Evolutionary conservation across 2,888 invertebrate species (phyloP).

Genomic region (Chymomyza procnemis): DNA sequence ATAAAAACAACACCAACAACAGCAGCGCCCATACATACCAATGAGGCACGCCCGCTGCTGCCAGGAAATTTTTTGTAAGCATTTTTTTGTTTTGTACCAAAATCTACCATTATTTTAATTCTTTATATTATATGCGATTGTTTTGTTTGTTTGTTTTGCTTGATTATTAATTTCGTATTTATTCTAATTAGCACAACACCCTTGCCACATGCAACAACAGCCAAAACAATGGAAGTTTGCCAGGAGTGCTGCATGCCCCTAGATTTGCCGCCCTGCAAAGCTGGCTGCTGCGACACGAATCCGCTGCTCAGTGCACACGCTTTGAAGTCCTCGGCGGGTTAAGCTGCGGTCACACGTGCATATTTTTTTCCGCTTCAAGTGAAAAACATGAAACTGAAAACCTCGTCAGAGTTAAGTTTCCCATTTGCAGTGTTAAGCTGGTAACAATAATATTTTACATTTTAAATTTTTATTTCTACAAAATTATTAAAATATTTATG

Average conservation of each 20-base stretch:
- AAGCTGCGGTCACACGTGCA: conserved; percentile 10
- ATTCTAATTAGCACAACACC: conserved; percentile 61
- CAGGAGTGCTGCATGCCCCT: conserved; percentile 41
- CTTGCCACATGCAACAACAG: conserved; percentile 11
- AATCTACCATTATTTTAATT: background rate
- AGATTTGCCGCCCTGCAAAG: conserved; percentile 27
- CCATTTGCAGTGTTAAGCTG: too few species aligned
- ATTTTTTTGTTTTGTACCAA: background rate
- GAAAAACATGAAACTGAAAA: too few species aligned
- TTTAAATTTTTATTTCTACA: too few species aligned
- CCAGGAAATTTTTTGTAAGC: conserved; percentile 43
- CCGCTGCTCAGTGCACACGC: conserved; percentile 53
- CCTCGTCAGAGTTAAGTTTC: too few species aligned
- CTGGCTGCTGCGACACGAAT: conserved; percentile 29
- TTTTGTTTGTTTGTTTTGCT: conserved; percentile 1
- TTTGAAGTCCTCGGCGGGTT: conserved; percentile 60
- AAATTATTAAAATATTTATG: too few species aligned
- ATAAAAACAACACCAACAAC: conserved; percentile 21
- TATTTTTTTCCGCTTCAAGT: background rate
- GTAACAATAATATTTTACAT: too few species aligned
- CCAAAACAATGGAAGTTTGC: conserved; percentile 35
- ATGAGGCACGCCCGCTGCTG: conserved; percentile 4
- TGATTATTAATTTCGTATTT: conserved; percentile 40
- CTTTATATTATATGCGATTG: conserved; percentile 30
- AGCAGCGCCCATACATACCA: conserved; percentile 10